These are phyloP conservation scores for Pantherophis alleghaniensis DNA, from an alignment of 2,797 vertebrate genomes.

Conservation along the genomic window DNA sequence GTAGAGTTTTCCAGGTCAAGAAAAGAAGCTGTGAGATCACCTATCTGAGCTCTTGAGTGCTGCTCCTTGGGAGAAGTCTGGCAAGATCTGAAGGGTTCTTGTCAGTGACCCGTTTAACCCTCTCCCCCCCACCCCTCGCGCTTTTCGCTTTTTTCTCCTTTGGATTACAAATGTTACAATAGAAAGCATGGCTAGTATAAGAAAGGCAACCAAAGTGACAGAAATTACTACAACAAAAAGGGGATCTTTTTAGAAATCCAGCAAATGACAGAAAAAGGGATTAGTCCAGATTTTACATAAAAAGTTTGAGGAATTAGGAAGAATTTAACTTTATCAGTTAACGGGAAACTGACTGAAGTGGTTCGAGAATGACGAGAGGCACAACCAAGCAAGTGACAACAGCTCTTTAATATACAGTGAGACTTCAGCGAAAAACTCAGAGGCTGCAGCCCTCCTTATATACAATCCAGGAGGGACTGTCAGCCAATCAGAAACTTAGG, in stretches of 20 bases:
- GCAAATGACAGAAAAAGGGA: not conserved
- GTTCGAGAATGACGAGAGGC: too few species aligned
- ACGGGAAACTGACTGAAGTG: too few species aligned
- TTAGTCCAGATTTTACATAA: too few species aligned
- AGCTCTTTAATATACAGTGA: too few species aligned
- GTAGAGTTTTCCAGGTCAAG: not conserved
- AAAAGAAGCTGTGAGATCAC: not conserved
- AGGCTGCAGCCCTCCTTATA: too few species aligned
- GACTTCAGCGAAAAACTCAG: too few species aligned
- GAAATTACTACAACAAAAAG: not conserved
- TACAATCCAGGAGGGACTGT: too few species aligned
- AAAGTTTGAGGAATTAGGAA: too few species aligned
- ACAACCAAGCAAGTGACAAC: too few species aligned
- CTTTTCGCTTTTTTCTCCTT: not conserved
- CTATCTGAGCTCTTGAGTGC: not conserved
- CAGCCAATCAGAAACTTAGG: too few species aligned
- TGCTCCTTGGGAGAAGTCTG: not conserved
- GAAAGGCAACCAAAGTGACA: not conserved
- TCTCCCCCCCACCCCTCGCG: too few species aligned
- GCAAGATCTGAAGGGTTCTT: not conserved
- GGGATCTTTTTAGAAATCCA: not conserved
- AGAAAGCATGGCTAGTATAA: not conserved
- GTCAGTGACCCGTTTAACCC: not conserved
- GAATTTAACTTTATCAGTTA: too few species aligned
- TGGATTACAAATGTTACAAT: not conserved